Evolutionary conservation across 1,140 invertebrate species (phyloP).

Genomic region (Lithobius niger): DNA sequence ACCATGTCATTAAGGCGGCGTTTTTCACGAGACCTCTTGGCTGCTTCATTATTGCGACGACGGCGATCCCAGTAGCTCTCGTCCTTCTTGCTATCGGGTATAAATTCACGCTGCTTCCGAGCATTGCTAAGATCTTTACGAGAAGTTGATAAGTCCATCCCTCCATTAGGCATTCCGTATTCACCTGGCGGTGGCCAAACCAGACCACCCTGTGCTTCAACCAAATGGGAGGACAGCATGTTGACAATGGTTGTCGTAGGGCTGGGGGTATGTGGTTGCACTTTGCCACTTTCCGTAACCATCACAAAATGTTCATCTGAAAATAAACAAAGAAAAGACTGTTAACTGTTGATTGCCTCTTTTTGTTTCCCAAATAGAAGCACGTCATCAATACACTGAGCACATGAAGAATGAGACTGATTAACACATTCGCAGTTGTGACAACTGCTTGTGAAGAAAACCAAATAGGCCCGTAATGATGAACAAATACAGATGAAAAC

Average conservation of each 20-base stretch:
- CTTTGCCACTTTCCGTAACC: neutral
- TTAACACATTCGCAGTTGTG: too few relatives aligned
- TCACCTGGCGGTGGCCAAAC: too few relatives aligned
- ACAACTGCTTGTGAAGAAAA: too few relatives aligned
- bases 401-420: too few relatives aligned
- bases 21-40: conserved; percentile 86
- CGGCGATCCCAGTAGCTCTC: conserved; percentile 94
- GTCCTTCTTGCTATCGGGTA: conserved; percentile 92
- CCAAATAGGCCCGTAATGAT: too few relatives aligned
- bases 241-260: neutral
- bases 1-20: conserved; percentile 94
- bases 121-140: neutral
- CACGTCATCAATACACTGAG: too few relatives aligned
- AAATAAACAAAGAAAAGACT: neutral
- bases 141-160: neutral
- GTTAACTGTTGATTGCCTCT: too few relatives aligned
- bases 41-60: conserved; percentile 89
- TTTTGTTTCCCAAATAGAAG: too few relatives aligned
- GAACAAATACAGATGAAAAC: too few relatives aligned
- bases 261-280: too few relatives aligned
- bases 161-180: too few relatives aligned
- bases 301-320: neutral
- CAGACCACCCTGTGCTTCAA: too few relatives aligned
- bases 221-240: neutral
- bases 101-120: conserved; percentile 88